Conservation (phyloP, 2,888 invertebrate genomes). For the Ophioninae sp. region DNA sequence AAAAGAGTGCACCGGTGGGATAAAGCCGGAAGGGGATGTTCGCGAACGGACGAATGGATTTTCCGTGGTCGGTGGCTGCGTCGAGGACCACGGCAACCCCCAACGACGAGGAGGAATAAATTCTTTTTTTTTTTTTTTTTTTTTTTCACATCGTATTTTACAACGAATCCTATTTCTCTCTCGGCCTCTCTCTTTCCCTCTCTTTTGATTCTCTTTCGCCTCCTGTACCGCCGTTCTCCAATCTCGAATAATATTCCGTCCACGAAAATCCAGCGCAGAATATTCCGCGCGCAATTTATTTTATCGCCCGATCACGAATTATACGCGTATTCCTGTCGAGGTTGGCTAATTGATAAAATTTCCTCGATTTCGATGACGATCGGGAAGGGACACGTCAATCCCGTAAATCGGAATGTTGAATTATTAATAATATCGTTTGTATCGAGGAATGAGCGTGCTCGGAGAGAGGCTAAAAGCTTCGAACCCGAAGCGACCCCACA, state of each 20-base stretch:
- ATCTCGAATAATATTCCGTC: slow-evolving; percentile 46
- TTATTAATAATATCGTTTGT: slow-evolving; percentile 44
- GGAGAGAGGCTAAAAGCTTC: neutral
- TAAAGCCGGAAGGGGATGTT: slow-evolving; percentile 55
- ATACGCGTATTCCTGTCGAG: slow-evolving; percentile 1
- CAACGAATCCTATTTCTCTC: slow-evolving; percentile 32
- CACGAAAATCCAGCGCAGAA: slow-evolving; percentile 44
- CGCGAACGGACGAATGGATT: slow-evolving; percentile 56
- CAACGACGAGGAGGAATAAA: neutral
- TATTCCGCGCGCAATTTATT: slow-evolving; percentile 54
- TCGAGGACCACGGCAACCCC: neutral
- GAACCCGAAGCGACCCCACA: slow-evolving; percentile 6
- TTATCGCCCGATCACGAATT: slow-evolving; percentile 4
- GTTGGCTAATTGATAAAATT: slow-evolving; percentile 56
- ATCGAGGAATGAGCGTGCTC: neutral
- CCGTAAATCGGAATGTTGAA: slow-evolving; percentile 23
- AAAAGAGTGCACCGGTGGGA: slow-evolving; percentile 47
- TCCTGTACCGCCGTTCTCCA: slow-evolving; percentile 10
- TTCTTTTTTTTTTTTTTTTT: too few species aligned
- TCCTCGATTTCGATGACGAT: slow-evolving; percentile 45
- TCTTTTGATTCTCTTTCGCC: too few species aligned
- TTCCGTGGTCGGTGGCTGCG: slow-evolving; percentile 36
- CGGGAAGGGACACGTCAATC: slow-evolving; percentile 31
- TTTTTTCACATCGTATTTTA: slow-evolving; percentile 62
- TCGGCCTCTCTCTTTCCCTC: slow-evolving; percentile 2